phyloP scores from a whole-genome alignment of 1,140 invertebrate species.

The Drosophila nikananu region DNA sequence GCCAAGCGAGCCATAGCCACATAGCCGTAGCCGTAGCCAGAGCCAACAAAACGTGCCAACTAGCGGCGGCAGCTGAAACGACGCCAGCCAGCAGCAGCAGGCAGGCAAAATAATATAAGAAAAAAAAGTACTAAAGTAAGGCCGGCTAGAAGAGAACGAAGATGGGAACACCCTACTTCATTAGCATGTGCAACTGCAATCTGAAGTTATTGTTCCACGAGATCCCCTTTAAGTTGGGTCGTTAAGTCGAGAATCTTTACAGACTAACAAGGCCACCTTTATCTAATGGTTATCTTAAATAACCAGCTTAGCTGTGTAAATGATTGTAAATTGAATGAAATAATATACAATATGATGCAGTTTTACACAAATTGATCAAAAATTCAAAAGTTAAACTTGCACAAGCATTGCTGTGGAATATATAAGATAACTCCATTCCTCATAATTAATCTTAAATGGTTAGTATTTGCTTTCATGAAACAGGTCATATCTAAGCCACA shows the following conservation, averaged over 20 bases:
- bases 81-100: conserved; percentile 55
- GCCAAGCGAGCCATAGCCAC: conserved; percentile 53
- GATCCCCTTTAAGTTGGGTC: neutral
- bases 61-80: conserved; percentile 62
- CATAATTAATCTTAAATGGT: neutral
- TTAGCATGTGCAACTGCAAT: neutral
- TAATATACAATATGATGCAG: no score
- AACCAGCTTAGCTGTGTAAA: no score
- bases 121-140: conserved; percentile 44
- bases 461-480: neutral
- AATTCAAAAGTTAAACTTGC: neutral
- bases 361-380: no score
- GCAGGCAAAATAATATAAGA: conserved; percentile 73
- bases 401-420: no score
- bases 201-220: no score
- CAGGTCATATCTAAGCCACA: neutral
- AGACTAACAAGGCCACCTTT: no score
- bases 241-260: neutral
- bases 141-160: conserved; percentile 11
- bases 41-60: conserved; percentile 81
- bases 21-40: conserved; percentile 28
- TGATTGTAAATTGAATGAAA: no score
- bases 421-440: no score
- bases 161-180: conserved; percentile 19
- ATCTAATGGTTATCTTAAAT: no score